Evolutionary conservation across 2,797 vertebrate genomes (phyloP), one percentile per base, ranked within the genome.

Genomic region (Nothura maculosa): DNA sequence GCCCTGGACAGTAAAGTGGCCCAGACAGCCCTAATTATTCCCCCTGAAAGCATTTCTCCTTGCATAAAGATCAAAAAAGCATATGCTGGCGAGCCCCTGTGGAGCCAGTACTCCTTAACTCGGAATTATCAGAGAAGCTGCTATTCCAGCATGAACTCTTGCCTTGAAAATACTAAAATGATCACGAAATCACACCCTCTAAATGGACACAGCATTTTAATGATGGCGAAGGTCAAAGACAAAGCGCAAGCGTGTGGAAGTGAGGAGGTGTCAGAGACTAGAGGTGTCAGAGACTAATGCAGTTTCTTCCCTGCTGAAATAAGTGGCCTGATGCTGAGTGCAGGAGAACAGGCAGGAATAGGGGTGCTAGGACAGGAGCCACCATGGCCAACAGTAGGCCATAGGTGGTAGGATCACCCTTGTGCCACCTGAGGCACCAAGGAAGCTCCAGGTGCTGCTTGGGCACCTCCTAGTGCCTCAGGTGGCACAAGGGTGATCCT

Each of bases 131-230:
- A 93, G 90, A 89, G 86, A 61, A 73, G 57, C 94, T 93, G 88
- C 22, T 40, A 89, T 48, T 95, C 82, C 84, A 87, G 81, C 64
- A 38, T 28, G 52, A 91, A 92, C 95, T 86, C 11, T 14, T 80
- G 76, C 45, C 63, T 88, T 93, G 87, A 82, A 73, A 81, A 64
- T 40, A 80, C 66, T 83, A 58, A 93, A 93, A 85, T 42, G 73
- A 92, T 79, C 79, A 85, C 83, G 67, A 96, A 96, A 93, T 77
- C 77, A 34, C 22, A 87, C 87, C 80, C 54, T 88, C 74, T 34
- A 32, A 83, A 54, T 67, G 63, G 64, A 88, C 42, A 62, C 87
- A 92, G 91, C 25, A 45, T 91, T 89, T 75, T 89, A 81, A 86
- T 74, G 85, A 77, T 54, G 63, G 40, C 64, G 70, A 72, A 45